Base-by-base conservation (phyloP, 2,113 vertebrate genomes). In the Casuarius casuarius region DNA sequence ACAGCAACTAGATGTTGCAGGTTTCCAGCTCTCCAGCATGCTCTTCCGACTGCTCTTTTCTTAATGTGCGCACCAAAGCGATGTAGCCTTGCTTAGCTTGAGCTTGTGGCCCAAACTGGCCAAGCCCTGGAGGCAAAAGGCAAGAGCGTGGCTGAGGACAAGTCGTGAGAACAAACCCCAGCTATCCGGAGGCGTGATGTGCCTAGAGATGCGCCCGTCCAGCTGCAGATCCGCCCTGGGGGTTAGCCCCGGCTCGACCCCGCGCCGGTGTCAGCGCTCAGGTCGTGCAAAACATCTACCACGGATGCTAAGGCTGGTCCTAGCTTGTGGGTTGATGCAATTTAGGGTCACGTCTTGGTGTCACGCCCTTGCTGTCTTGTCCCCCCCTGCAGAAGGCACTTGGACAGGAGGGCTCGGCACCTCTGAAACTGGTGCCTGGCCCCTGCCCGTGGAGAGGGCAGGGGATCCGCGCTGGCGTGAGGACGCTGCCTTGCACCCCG, bases 1-100 rank as follows among this genome's bases (percentile, higher is more conserved):
- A 80, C 9, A 2, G 91, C 82, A 96, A 84, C 75, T 4, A 76
- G 58, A 67, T 10, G 4, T 13, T 91, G 87, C 81, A 42, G 91
- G 65, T 52, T 81, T 59, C 92, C 77, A 75, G 29, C 68, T 67
- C 68, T 77, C 65, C 79, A 51, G 65, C 63, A 8, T 48, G 75
- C 15, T 94, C 51, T 48, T 71, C 68, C 74, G 63, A 67, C 16
- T 90, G 82, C 46, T 88, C 35, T 10, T 67, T 56, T 95, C 62
- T 88, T 56, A 52, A 20, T 75, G 87, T 20, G 31, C 35, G 42
- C n/a, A 89, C 42, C 58, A 46, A 77, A 59, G n/a, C 15, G 10
- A 3, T 8, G 3, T 56, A 89, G 44, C 8, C 67, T 54, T 62
- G 21, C 66, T 85, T 18, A n/a, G 62, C 29, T 54, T 21, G 42